phyloP scores from a whole-genome alignment of 1,140 invertebrate species.

The Scaptomyza montana region DNA sequence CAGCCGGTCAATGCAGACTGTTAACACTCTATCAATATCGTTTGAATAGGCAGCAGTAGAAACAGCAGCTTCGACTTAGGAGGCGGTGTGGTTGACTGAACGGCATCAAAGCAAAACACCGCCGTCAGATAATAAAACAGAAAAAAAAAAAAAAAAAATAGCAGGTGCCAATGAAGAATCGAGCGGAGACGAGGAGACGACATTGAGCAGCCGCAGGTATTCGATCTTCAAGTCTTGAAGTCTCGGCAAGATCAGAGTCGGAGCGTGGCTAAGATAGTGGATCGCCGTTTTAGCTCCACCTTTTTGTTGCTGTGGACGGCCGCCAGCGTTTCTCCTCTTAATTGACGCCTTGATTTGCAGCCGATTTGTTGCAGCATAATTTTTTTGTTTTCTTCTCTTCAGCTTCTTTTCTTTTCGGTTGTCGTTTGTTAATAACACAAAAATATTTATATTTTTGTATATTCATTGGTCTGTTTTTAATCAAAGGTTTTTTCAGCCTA shows the following conservation, averaged over 20 bases:
- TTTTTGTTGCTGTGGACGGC: conserved; percentile 47
- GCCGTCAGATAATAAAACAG: conserved; percentile 44
- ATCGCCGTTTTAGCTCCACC: conserved; percentile 39
- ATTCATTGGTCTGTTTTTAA: background rate
- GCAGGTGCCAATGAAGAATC: conserved; percentile 45
- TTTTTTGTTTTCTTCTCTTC: background rate
- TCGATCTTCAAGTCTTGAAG: conserved; percentile 21
- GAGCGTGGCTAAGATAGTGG: conserved; percentile 39
- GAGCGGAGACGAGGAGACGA: background rate
- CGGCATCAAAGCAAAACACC: conserved; percentile 43
- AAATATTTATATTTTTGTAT: background rate
- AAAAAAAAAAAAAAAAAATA: conserved; percentile 2
- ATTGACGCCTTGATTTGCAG: conserved; percentile 53
- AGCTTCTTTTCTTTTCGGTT: background rate
- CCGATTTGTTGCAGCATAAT: conserved; percentile 32
- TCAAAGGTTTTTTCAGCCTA: background rate
- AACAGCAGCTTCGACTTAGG: conserved; percentile 34
- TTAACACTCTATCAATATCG: conserved; percentile 57
- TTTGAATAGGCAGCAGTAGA: conserved; percentile 8
- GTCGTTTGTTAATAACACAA: background rate
- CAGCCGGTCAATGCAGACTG: conserved; percentile 26
- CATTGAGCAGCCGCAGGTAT: conserved; percentile 27
- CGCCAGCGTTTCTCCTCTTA: conserved; percentile 40
- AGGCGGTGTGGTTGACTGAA: conserved; percentile 44
- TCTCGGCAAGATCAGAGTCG: conserved; percentile 48